Evolutionary conservation across 2,113 vertebrate genomes (phyloP).

Genomic region (Brachirus orientalis): DNA sequence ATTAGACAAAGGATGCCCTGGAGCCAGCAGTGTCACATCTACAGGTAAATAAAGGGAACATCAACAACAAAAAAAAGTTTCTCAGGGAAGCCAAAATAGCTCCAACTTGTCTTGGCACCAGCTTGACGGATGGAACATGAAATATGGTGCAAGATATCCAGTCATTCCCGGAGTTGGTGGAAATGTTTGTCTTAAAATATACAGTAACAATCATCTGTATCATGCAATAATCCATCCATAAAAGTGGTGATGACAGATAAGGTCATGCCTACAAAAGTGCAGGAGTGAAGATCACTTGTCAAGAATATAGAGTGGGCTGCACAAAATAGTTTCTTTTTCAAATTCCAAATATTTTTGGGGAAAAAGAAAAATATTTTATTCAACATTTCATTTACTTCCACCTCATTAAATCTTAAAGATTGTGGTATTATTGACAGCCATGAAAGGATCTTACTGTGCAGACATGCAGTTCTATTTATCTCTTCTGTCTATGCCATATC

Average conservation of each 20-base stretch:
- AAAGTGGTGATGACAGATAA: neutral
- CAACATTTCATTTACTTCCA: neutral
- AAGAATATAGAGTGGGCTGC: too few relatives aligned
- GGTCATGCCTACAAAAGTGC: neutral
- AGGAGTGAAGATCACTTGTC: too few relatives aligned
- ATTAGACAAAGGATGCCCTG: slow-evolving; percentile 75
- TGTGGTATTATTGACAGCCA: too few relatives aligned
- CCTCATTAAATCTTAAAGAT: too few relatives aligned
- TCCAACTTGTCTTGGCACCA: slow-evolving; percentile 47
- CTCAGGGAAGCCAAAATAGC: slow-evolving; percentile 55
- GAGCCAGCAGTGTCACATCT: slow-evolving; percentile 72
- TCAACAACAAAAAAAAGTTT: slow-evolving; percentile 51
- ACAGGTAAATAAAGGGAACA: slow-evolving; percentile 66
- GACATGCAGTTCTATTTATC: too few relatives aligned
- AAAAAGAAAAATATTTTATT: neutral
- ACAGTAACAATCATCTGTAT: neutral
- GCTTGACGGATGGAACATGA: slow-evolving; percentile 49
- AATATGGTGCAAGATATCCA: slow-evolving; percentile 32
- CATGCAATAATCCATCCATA: neutral
- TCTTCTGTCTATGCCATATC: neutral
- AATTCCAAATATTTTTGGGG: too few relatives aligned
- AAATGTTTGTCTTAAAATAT: slow-evolving; percentile 4
- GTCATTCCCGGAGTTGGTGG: slow-evolving; percentile 12
- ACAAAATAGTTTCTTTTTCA: too few relatives aligned
- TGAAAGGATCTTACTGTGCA: too few relatives aligned